A percentile compares a stretch with the other conserved stretches of the same genome.
Evolutionary conservation across 2,888 invertebrate genomes (phyloP).

Genomic region (Anthophora plumipes): DNA sequence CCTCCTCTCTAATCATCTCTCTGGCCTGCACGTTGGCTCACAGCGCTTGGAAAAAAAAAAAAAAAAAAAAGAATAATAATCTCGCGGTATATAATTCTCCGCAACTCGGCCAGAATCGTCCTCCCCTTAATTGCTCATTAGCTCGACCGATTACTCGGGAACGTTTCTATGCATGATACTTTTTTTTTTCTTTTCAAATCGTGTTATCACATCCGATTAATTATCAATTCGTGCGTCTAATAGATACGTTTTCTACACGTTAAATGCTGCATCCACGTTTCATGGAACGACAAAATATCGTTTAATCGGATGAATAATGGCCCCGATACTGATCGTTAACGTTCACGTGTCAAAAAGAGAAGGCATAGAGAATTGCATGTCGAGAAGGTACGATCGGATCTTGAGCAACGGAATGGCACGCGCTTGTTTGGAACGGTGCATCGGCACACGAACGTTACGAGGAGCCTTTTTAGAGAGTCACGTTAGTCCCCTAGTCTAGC

Average conservation of each 20-base stretch:
- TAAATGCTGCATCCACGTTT: not conserved
- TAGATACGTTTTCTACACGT: too few species aligned
- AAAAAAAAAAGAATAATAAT: too few species aligned
- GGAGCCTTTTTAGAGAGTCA: constrained; percentile 59
- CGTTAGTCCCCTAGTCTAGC: constrained; percentile 68
- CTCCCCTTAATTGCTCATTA: not conserved
- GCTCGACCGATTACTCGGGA: not conserved
- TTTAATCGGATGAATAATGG: not conserved
- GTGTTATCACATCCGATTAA: too few species aligned
- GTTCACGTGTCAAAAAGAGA: not conserved
- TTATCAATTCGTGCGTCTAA: too few species aligned
- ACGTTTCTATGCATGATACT: too few species aligned
- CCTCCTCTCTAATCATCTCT: constrained; percentile 1
- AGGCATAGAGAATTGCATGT: constrained; percentile 34
- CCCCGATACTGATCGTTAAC: not conserved
- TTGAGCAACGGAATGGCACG: constrained; percentile 57
- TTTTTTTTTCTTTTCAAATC: too few species aligned
- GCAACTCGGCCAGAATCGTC: not conserved
- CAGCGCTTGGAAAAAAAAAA: constrained; percentile 3
- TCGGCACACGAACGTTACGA: constrained; percentile 43
- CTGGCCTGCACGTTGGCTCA: constrained; percentile 2
- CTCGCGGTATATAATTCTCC: not conserved
- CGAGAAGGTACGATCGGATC: constrained; percentile 39
- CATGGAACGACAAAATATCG: not conserved
- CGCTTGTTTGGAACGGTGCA: constrained; percentile 58